Evolutionary conservation across 2,888 invertebrate genomes (phyloP).

Genomic region (Zele albiditarsus): DNA sequence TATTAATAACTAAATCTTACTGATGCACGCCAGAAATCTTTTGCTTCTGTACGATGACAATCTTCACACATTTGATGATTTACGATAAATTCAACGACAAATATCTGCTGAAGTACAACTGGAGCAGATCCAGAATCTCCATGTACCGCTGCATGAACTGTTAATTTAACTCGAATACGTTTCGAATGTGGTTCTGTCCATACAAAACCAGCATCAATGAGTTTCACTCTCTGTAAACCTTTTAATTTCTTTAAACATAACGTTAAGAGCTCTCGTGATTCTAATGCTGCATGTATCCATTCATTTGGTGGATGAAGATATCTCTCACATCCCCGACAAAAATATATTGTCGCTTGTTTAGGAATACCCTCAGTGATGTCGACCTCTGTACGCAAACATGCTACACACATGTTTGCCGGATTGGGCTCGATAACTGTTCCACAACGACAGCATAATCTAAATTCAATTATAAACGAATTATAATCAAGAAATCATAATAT

Average conservation of each 20-base stretch:
- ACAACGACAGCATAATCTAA: constrained; percentile 94
- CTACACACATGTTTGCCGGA: constrained; percentile 97
- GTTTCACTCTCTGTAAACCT: constrained; percentile 89
- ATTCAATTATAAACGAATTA: neutral
- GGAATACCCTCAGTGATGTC: constrained; percentile 98
- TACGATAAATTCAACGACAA: constrained; percentile 93
- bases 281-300: constrained; percentile 90
- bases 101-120: constrained; percentile 93
- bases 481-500: neutral
- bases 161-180: constrained; percentile 94
- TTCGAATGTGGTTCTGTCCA: constrained; percentile 99
- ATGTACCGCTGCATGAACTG: constrained; percentile 95
- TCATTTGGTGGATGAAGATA: constrained; percentile 94
- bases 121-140: constrained; percentile 76
- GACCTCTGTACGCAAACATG: constrained; percentile 90
- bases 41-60: constrained; percentile 97
- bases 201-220: constrained; percentile 96
- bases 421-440: constrained; percentile 94
- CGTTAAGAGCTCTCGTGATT: constrained; percentile 91
- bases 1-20: constrained; percentile 68
- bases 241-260: constrained; percentile 94
- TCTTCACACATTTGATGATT: constrained; percentile 97
- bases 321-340: constrained; percentile 95
- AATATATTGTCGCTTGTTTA: constrained; percentile 91
- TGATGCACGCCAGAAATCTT: constrained; percentile 96